A percentile compares a stretch with the other conserved stretches of the same genome.
These are phyloP conservation scores for Neelides folsomi DNA, from an alignment of 2,888 invertebrate genomes.

Conservation along the genomic window DNA sequence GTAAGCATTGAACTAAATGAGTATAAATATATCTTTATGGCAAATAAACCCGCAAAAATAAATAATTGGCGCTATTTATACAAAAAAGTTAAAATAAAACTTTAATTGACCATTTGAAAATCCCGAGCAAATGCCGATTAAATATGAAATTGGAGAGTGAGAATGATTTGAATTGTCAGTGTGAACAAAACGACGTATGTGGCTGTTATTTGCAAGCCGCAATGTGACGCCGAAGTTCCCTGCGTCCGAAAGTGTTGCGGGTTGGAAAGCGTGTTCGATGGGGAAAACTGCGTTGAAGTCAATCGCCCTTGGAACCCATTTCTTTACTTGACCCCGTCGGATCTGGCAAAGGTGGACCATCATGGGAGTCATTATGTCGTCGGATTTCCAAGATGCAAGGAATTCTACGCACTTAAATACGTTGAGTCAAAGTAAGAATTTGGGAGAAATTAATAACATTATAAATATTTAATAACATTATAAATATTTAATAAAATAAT, in stretches of 20 bases:
- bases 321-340: slow-evolving; percentile 18
- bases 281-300: slow-evolving; percentile 21
- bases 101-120: too few relatives aligned
- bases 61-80: too few relatives aligned
- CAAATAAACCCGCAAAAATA: too few relatives aligned
- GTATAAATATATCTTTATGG: too few relatives aligned
- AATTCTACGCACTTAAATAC: slow-evolving; percentile 13
- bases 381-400: slow-evolving; percentile 22
- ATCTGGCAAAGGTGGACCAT: too few relatives aligned
- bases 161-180: slow-evolving; percentile 6
- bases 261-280: slow-evolving; percentile 19
- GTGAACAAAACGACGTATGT: slow-evolving; percentile 22
- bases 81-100: too few relatives aligned
- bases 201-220: slow-evolving; percentile 29
- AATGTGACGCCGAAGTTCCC: slow-evolving; percentile 21
- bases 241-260: slow-evolving; percentile 31
- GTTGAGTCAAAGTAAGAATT: too few relatives aligned
- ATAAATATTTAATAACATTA: too few relatives aligned
- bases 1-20: slow-evolving; percentile 22
- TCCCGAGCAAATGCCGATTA: background rate
- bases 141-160: too few relatives aligned
- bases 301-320: slow-evolving; percentile 23
- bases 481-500: too few relatives aligned
- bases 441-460: too few relatives aligned
- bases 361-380: slow-evolving; percentile 18